Conservation (phyloP, 2,113 vertebrate species). For the Passer domesticus region DNA sequence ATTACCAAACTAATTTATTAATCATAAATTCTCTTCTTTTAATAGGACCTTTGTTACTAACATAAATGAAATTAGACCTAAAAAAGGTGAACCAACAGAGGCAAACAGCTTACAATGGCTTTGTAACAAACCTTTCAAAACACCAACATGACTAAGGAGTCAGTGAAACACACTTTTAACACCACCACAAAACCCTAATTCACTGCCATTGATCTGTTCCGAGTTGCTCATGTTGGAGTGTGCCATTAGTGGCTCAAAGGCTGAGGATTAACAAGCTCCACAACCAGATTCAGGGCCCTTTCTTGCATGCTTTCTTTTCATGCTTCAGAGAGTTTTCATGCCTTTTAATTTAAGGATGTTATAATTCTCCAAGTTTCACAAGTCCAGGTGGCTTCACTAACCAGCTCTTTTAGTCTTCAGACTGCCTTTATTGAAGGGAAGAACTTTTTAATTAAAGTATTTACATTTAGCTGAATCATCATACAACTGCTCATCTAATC, state of each 20-base stretch:
- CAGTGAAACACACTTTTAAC: not conserved
- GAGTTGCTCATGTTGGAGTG: not conserved
- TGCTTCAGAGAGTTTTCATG: slow-evolving; percentile 14
- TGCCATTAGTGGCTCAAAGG: slow-evolving; percentile 22
- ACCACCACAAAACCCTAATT: not conserved
- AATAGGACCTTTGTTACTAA: not conserved
- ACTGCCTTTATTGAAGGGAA: slow-evolving; percentile 8
- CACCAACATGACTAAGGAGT: not conserved
- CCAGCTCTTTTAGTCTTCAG: not conserved
- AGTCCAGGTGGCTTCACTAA: not conserved
- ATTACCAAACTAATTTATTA: not conserved
- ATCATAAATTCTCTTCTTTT: not conserved
- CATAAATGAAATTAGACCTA: not conserved
- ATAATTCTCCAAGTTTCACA: slow-evolving; percentile 34
- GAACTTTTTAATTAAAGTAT: slow-evolving; percentile 37
- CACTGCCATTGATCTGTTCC: not conserved
- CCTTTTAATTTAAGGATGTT: slow-evolving; percentile 39
- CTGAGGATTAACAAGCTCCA: not conserved
- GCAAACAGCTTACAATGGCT: not conserved
- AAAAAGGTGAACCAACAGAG: not conserved
- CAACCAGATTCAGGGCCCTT: not conserved
- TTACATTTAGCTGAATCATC: slow-evolving; percentile 48
- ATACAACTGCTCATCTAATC: not conserved
- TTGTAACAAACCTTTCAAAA: not conserved
- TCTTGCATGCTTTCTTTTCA: not conserved